Percentiles rank a stretch among this genome's conserved stretches.
Evolutionary conservation across 2,888 invertebrate species (phyloP).

Genomic region (Trissolcus brochymenae): DNA sequence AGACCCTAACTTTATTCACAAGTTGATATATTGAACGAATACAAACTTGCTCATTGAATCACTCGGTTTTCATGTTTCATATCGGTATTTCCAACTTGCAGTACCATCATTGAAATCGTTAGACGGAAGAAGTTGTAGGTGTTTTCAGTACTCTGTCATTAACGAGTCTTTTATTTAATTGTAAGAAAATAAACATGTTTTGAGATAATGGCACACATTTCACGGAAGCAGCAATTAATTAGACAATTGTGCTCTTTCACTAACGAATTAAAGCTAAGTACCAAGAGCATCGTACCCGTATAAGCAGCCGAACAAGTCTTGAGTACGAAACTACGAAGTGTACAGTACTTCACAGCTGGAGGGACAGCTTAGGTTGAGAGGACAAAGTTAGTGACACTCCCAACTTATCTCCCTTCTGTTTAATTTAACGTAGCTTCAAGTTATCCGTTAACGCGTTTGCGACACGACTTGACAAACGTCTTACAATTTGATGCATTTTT

Average conservation of each 20-base stretch:
- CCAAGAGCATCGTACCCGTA: slow-evolving; percentile 56
- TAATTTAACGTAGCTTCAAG: slow-evolving; percentile 72
- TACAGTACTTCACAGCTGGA: slow-evolving; percentile 54
- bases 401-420: slow-evolving; percentile 71
- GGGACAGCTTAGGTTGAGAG: slow-evolving; percentile 54
- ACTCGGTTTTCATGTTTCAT: slow-evolving; percentile 15
- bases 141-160: slow-evolving; percentile 29
- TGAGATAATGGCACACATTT: slow-evolving; percentile 54
- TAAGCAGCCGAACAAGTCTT: slow-evolving; percentile 59
- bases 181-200: slow-evolving; percentile 52
- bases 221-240: slow-evolving; percentile 54
- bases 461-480: slow-evolving; percentile 47
- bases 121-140: slow-evolving; percentile 18
- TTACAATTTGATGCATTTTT: slow-evolving; percentile 29
- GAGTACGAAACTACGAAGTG: slow-evolving; percentile 57
- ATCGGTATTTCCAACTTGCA: neutral
- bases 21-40: slow-evolving; percentile 44
- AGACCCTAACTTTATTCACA: slow-evolving; percentile 29
- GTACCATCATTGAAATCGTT: slow-evolving; percentile 7
- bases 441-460: slow-evolving; percentile 68
- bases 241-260: slow-evolving; percentile 59
- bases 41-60: slow-evolving; percentile 51
- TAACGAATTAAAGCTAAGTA: slow-evolving; percentile 58
- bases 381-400: slow-evolving; percentile 68
- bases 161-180: slow-evolving; percentile 51